Conservation (phyloP, 2,797 vertebrate genomes). For the Aselliscus stoliczkanus region DNA sequence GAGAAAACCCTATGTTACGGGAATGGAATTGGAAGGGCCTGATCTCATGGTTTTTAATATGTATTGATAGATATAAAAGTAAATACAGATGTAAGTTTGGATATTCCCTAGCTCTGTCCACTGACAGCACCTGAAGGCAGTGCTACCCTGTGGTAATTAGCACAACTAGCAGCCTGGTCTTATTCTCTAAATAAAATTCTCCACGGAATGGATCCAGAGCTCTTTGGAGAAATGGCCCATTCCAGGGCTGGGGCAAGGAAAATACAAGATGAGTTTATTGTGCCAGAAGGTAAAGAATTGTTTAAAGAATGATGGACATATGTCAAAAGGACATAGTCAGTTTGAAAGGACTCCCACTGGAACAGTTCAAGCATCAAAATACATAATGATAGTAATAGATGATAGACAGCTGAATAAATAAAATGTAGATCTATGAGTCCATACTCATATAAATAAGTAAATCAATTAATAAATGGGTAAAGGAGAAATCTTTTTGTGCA, state of each 20-base stretch:
- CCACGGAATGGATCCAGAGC: not conserved
- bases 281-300: slow-evolving; percentile 3
- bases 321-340: not conserved
- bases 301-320: not conserved
- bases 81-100: not conserved
- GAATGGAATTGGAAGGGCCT: not conserved
- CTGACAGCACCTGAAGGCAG: not conserved
- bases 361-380: not conserved
- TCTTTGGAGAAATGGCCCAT: not conserved
- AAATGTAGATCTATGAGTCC: not conserved
- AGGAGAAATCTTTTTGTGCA: not conserved
- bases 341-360: not conserved
- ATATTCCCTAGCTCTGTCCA: not conserved
- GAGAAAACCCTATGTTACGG: not conserved
- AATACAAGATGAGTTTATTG: not conserved
- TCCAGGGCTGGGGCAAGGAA: not conserved
- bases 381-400: not conserved
- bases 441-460: not conserved
- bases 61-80: not conserved
- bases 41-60: not conserved
- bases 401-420: not conserved
- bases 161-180: not conserved
- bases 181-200: slow-evolving; percentile 2
- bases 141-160: not conserved
- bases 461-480: not conserved